phyloP scores from a whole-genome alignment of 30 jellyfish, hydroid and myxozoan species.

The Chrysaora quinquecirrha region DNA sequence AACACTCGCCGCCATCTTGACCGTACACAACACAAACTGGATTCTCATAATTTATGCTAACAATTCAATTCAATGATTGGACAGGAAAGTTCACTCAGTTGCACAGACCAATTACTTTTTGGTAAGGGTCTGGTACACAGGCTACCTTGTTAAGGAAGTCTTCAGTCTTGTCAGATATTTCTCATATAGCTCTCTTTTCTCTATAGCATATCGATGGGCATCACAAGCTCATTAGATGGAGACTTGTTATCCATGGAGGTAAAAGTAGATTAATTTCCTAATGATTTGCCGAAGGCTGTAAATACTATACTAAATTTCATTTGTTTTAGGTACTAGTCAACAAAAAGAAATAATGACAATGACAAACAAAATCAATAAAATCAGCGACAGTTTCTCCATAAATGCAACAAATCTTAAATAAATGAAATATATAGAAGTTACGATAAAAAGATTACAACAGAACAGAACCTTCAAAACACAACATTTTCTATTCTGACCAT shows the following conservation, averaged over 20 bases:
- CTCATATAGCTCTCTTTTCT: neutral
- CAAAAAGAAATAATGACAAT: too few relatives aligned
- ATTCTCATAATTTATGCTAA: neutral
- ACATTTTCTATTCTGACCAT: too few relatives aligned
- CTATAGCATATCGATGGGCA: neutral
- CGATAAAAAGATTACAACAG: too few relatives aligned
- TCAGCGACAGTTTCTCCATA: too few relatives aligned
- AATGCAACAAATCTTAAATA: too few relatives aligned
- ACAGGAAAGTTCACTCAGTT: neutral
- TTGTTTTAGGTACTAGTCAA: too few relatives aligned
- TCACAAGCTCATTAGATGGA: neutral
- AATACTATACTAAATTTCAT: too few relatives aligned
- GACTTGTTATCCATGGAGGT: neutral
- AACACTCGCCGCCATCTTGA: neutral
- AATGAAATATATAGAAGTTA: too few relatives aligned
- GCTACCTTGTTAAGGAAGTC: neutral
- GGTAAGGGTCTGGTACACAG: neutral
- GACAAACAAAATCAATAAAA: too few relatives aligned
- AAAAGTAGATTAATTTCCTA: too few relatives aligned
- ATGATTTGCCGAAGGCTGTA: too few relatives aligned
- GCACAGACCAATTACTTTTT: neutral
- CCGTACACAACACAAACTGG: neutral
- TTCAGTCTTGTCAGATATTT: neutral
- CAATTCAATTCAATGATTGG: neutral
- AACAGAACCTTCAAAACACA: too few relatives aligned